A percentile compares a stretch with the other conserved stretches of the same genome.
Conservation (phyloP, 2,113 vertebrate species). For the Myrmecophaga tridactyla region DNA sequence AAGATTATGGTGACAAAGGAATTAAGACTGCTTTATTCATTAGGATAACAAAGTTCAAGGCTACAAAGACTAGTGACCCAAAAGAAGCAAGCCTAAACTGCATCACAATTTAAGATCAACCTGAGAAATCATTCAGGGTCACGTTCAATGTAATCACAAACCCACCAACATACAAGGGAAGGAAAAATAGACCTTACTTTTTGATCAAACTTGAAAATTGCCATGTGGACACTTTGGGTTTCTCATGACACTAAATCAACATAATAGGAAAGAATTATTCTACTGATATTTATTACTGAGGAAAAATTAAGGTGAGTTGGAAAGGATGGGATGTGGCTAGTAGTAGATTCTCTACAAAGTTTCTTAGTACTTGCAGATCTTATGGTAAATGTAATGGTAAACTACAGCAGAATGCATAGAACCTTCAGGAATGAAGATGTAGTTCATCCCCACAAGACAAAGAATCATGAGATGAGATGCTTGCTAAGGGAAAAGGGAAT, state of each 20-base stretch:
- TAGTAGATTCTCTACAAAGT: not conserved
- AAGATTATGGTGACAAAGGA: not conserved
- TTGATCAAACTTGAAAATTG: not conserved
- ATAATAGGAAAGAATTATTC: not conserved
- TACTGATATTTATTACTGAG: not conserved
- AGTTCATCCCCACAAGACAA: not conserved
- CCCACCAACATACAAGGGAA: not conserved
- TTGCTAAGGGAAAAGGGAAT: not conserved
- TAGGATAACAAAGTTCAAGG: not conserved
- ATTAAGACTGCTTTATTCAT: not conserved
- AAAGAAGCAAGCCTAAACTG: not conserved
- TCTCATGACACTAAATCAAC: not conserved
- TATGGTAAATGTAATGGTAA: not conserved
- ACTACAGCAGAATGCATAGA: not conserved
- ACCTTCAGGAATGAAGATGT: not conserved
- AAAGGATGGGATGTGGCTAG: not conserved
- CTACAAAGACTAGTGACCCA: not conserved
- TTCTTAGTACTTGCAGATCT: not conserved
- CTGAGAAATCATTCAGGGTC: not conserved
- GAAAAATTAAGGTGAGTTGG: not conserved
- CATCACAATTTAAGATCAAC: not conserved
- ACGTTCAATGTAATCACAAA: not conserved
- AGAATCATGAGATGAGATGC: not conserved
- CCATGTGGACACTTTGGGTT: not conserved
- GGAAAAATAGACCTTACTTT: not conserved